Percentiles rank a stretch among this genome's conserved stretches.
These are phyloP conservation scores for Enteromius paludinosus DNA, from an alignment of 2,797 vertebrate species.

Conservation along the genomic window DNA sequence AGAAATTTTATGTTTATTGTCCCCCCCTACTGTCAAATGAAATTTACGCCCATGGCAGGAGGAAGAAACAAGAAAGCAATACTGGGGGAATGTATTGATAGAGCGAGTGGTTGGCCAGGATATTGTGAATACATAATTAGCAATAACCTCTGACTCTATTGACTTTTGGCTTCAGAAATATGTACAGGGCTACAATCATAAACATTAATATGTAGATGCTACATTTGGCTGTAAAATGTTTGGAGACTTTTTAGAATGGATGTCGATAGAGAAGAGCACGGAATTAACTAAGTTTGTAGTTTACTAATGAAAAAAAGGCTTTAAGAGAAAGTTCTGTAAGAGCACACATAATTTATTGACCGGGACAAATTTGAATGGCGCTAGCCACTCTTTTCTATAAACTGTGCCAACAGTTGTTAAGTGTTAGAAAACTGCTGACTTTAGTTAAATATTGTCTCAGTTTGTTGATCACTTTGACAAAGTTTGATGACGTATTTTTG, in stretches of 20 bases:
- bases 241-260: neutral
- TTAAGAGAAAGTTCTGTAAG: neutral
- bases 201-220: neutral
- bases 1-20: too few relatives aligned
- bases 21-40: too few relatives aligned
- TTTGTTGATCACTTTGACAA: neutral
- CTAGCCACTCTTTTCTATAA: neutral
- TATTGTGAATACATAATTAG: slow-evolving; percentile 89
- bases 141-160: slow-evolving; percentile 86
- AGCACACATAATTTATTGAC: neutral
- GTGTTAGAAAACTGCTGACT: neutral
- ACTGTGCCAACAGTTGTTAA: neutral
- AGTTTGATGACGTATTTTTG: neutral
- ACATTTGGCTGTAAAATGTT: neutral
- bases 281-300: neutral
- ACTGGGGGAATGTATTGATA: slow-evolving; percentile 87
- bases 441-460: neutral
- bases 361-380: neutral
- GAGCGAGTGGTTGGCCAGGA: slow-evolving; percentile 87
- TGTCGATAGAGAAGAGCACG: neutral
- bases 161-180: slow-evolving; percentile 66
- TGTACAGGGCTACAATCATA: neutral
- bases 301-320: neutral
- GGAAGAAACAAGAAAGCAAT: slow-evolving; percentile 74
- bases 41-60: too few relatives aligned